Evolutionary conservation across 2,797 vertebrate genomes (phyloP), one percentile per base, ranked within the genome.

Genomic region (Steatocranus sp.): DNA sequence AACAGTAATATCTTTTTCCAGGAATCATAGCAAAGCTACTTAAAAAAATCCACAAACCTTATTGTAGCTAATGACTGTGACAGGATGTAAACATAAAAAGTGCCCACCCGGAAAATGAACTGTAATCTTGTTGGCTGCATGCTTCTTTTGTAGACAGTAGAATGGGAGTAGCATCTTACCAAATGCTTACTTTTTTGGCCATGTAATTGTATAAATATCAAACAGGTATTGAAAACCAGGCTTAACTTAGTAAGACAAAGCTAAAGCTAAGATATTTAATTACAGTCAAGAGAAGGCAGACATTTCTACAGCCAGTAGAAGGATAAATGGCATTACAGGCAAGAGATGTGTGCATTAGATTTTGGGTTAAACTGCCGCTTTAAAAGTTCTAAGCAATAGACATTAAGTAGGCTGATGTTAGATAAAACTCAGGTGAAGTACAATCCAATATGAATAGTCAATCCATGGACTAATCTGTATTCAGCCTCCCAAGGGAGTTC

Each of bases 391-490:
- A n/a, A 84, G 86, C 18, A 66, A 80, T 79, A 81, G 81, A 83
- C 74, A 56, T 6, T 11, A 53, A 80, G 79, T 66, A 53, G 56
- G 36, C 61, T 81, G 75, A 86, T 32, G 74, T 27, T 12, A 80
- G 86, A 76, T 78, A 53, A 87, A 87, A 85, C 81, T 83, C 51
- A 2, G 15, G 32, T 76, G 25, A 81, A 81, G 81, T 79, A 89
- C 85, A 89, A 81, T 91, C 80, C 84, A 75, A 89, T 85, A 89
- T 91, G 89, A 94, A 93, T 91, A 87, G 88, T 88, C 83, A 91
- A 92, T 89, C 89, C 86, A 76, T 83, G 79, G 81, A 88, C 91
- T 93, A 94, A 94, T 94, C 93, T 93, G 92, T 93, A 86, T 93
- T 88, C 91, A 87, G 84, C 82, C 88, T 93, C 93, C 89, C 76